Evolutionary conservation across 2,797 vertebrate species (phyloP).

Genomic region (Jordanella pulchra): DNA sequence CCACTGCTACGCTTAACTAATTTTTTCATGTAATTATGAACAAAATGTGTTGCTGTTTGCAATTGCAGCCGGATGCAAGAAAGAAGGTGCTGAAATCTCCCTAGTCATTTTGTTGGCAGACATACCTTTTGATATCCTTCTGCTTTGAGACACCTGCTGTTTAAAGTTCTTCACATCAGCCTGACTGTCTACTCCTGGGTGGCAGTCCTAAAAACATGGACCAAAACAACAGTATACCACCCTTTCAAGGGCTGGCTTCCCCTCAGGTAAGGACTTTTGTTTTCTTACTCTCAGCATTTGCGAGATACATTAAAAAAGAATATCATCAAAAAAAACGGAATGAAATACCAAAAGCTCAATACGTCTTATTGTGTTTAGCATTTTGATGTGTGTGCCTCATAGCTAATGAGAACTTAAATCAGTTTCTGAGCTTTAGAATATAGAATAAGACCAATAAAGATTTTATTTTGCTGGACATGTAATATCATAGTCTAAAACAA

Average conservation of each 20-base stretch:
- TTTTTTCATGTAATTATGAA: too few relatives aligned
- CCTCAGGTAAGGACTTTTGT: conserved; percentile 85
- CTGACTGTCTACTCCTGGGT: conserved; percentile 41
- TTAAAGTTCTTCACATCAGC: neutral
- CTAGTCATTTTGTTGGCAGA: neutral
- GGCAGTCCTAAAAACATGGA: conserved; percentile 84
- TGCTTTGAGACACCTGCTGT: conserved; percentile 6
- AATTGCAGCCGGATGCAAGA: neutral
- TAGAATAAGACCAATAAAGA: neutral
- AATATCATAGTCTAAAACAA: too few relatives aligned
- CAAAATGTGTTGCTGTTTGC: neutral
- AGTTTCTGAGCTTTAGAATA: neutral
- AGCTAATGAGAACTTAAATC: neutral
- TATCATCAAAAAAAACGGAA: neutral
- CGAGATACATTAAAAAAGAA: neutral
- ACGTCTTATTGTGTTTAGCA: neutral
- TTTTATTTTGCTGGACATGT: too few relatives aligned
- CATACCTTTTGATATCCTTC: neutral
- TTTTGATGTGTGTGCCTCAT: neutral
- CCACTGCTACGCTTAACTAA: conserved; percentile 14
- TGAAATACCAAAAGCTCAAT: neutral
- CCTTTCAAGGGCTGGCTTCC: conserved; percentile 96
- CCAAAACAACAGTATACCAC: conserved; percentile 94
- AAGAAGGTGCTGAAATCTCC: neutral
- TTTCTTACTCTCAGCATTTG: neutral